Conservation (phyloP, 1,140 invertebrate species). For the Gryllus bimaculatus region DNA sequence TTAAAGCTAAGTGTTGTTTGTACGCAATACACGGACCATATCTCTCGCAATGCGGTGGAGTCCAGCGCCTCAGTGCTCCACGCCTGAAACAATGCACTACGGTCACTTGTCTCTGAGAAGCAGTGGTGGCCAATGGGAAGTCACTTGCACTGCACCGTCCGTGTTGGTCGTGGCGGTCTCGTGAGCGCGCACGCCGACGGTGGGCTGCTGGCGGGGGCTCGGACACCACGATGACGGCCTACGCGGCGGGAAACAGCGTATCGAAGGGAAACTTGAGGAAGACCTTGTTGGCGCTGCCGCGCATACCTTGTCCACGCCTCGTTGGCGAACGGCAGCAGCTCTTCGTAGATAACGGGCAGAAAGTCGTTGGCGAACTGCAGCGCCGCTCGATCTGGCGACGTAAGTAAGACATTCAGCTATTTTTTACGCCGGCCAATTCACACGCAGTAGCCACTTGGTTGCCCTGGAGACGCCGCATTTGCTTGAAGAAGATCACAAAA, state of each 20-base stretch:
- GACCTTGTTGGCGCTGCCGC: slow-evolving; percentile 27
- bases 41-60: too few relatives aligned
- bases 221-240: too few relatives aligned
- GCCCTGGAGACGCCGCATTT: background rate
- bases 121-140: too few relatives aligned
- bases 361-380: slow-evolving; percentile 28
- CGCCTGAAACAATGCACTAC: too few relatives aligned
- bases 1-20: too few relatives aligned
- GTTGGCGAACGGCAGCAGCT: slow-evolving; percentile 27
- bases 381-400: slow-evolving; percentile 26
- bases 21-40: too few relatives aligned
- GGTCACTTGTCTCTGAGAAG: too few relatives aligned
- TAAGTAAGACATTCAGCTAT: background rate
- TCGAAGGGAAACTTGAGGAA: slow-evolving; percentile 30
- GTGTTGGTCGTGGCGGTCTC: too few relatives aligned
- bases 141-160: too few relatives aligned
- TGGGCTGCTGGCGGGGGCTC: too few relatives aligned
- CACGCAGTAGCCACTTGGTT: background rate
- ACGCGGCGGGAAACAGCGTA: slow-evolving; percentile 24
- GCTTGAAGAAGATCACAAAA: background rate
- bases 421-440: background rate
- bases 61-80: too few relatives aligned
- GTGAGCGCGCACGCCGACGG: too few relatives aligned
- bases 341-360: slow-evolving; percentile 28
- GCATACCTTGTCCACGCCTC: slow-evolving; percentile 28